Conservation (phyloP, 37 sponge, comb jelly and placozoan genomes). For the Cladorhizidae sp. region DNA sequence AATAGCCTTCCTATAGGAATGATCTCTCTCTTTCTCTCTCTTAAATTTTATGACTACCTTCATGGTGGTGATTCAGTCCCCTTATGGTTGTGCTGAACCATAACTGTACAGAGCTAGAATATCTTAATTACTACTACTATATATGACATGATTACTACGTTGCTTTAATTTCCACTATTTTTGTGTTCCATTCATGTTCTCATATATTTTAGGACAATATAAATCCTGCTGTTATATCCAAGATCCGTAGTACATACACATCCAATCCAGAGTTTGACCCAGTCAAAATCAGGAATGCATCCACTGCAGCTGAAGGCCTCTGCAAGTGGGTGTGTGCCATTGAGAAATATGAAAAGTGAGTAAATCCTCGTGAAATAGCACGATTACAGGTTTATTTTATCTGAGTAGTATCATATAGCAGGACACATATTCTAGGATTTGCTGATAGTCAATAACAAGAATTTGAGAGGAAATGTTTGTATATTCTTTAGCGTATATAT, state of each 20-base stretch:
- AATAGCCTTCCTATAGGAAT: no score
- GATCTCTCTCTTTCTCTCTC: no score
- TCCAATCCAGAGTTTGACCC: conserved; percentile 97
- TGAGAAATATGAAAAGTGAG: conserved; percentile 91
- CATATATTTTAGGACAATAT: conserved; percentile 80
- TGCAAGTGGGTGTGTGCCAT: conserved; percentile 98
- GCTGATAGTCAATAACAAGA: neutral
- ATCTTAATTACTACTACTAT: no score
- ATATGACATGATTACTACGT: no score
- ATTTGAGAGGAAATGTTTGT: neutral
- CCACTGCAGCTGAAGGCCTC: conserved; percentile 95
- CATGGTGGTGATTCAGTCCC: no score
- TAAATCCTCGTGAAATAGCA: neutral
- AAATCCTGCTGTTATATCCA: conserved; percentile 68
- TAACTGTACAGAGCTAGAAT: no score
- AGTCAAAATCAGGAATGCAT: conserved; percentile 90
- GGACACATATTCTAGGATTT: neutral
- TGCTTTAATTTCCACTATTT: no score
- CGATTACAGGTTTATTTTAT: neutral
- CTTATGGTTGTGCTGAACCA: no score
- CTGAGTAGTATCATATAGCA: neutral
- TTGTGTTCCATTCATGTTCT: no score
- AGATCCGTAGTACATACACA: conserved; percentile 84
- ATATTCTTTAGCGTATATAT: no score
- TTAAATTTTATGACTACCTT: no score